A percentile compares a stretch with the other conserved stretches of the same genome.
These are phyloP conservation scores for Orussus abietinus DNA, from an alignment of 1,140 invertebrate species.

Conservation along the genomic window DNA sequence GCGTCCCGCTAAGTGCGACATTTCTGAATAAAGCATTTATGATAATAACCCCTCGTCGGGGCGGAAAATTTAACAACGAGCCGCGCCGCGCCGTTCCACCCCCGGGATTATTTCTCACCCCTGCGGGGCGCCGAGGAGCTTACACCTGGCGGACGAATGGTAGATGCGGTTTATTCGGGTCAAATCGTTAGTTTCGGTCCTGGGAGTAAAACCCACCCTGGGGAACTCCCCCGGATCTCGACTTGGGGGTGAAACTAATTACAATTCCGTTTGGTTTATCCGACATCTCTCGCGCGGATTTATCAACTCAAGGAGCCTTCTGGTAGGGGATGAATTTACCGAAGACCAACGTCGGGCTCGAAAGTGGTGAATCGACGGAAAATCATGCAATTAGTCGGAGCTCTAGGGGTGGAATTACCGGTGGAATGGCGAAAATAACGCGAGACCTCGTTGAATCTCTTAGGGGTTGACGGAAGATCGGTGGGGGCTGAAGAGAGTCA, in stretches of 20 bases:
- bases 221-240: slow-evolving; percentile 1
- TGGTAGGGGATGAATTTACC: neutral
- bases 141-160: slow-evolving; percentile 12
- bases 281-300: neutral
- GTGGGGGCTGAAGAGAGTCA: too few species aligned
- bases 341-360: neutral
- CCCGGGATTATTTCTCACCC: neutral
- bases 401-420: too few species aligned
- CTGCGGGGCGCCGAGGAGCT: neutral
- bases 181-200: slow-evolving; percentile 8
- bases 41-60: slow-evolving; percentile 23
- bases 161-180: slow-evolving; percentile 23
- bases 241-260: slow-evolving; percentile 9
- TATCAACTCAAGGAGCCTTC: neutral
- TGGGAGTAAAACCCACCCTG: neutral
- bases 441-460: too few species aligned
- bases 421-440: too few species aligned
- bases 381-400: too few species aligned
- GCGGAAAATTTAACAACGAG: slow-evolving; percentile 22
- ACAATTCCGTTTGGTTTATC: slow-evolving; percentile 2
- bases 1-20: slow-evolving; percentile 14
- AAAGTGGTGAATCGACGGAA: too few species aligned
- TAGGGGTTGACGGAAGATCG: too few species aligned
- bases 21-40: slow-evolving; percentile 29
- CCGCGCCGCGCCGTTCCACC: slow-evolving; percentile 5